Evolutionary conservation across 2,888 invertebrate species (phyloP), one percentile per base, ranked within the genome.

Genomic region (Aporophyla lueneburgensis): DNA sequence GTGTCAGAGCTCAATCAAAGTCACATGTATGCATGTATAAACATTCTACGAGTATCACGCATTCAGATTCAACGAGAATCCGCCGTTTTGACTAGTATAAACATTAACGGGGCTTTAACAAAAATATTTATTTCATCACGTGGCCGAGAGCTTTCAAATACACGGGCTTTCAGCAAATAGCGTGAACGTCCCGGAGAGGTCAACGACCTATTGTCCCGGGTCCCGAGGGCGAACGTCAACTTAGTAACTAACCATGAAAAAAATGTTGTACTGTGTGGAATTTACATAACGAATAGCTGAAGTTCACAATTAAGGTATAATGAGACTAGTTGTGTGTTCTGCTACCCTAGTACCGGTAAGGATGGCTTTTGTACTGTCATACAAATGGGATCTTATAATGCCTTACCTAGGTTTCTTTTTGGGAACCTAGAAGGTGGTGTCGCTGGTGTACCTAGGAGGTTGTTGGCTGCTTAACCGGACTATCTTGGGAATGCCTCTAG

Each of bases 201-300:
- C 85, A 75, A 76, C 65, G 66, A 75, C 84, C 79, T 56, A 65
- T 67, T 61, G 63, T 71, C 63, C 49, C 46, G 53, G 49, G 54
- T 54, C 71, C 49, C 33, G 40, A 33, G 43, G 61, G 56, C 51
- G 19, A 83, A 85, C 65, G 74, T 76, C 67, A 80, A 65, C 53
- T 72, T 43, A 43, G 21, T 69, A 40, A 14, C 54, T 63, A 51
- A 53, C 24, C 61, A 76, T 77, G 63, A 56, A 74, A 46, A 76
- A 81, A 67, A 71, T 76, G 76, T 71, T 83, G 33, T 72, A 65
- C 40, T 62, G 54, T 33, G 74, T 56, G 62, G 65, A 65, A 71
- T 86, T 71, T 71, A 71, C 56, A 56, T 70, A 85, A 56, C 24
- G 68, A 86, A 78, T 73, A 53, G 54, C 78, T 76, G 43, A 51